These are phyloP conservation scores for Theristicus caerulescens DNA, from an alignment of 2,113 vertebrate species.

Conservation along the genomic window DNA sequence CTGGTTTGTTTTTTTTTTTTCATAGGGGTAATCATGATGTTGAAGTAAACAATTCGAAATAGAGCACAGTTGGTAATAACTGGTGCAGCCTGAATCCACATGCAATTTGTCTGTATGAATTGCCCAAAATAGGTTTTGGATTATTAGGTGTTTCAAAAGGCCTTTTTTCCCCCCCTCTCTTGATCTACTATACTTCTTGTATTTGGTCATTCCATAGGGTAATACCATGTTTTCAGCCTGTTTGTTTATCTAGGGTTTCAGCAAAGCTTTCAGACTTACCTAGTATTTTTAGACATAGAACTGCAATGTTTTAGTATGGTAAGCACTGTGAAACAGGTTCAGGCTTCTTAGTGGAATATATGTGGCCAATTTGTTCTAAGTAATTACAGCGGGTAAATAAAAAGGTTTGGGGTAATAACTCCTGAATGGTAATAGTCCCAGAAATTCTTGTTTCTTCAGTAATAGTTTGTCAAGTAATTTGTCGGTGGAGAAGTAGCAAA, in stretches of 20 bases:
- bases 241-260: neutral
- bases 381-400: neutral
- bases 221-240: neutral
- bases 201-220: neutral
- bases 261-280: neutral
- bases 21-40: accelerated
- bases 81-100: neutral
- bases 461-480: neutral
- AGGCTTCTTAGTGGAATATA: neutral
- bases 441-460: neutral
- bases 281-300: neutral
- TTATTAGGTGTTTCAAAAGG: neutral
- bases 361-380: neutral
- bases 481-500: neutral
- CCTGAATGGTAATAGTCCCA: neutral
- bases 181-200: neutral
- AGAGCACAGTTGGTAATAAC: neutral
- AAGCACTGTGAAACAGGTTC: neutral
- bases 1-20: neutral
- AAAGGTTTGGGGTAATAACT: neutral
- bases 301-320: neutral
- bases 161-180: accelerated
- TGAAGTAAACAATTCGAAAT: neutral
- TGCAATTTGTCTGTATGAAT: neutral
- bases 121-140: neutral